phyloP scores from a whole-genome alignment of 1,140 invertebrate species.

The Physella acuta region DNA sequence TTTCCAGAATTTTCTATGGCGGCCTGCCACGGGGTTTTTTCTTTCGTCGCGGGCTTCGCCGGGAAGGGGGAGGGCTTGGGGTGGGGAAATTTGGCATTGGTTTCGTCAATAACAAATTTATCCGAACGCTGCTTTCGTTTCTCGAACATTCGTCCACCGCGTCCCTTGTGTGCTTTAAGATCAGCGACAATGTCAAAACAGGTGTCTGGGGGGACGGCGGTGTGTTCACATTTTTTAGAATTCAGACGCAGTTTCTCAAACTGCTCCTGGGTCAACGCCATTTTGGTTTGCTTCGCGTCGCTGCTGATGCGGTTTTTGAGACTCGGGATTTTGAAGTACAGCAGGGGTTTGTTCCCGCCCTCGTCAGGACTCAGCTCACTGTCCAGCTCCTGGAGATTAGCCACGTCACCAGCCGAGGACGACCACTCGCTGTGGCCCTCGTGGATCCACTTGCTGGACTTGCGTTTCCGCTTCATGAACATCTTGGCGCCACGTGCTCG shows the following conservation, averaged over 20 bases:
- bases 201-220: slow-evolving; percentile 36
- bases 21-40: slow-evolving; percentile 75
- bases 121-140: slow-evolving; percentile 82
- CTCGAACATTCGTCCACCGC: slow-evolving; percentile 81
- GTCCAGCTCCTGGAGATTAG: slow-evolving; percentile 40
- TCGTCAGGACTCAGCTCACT: slow-evolving; percentile 38
- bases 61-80: slow-evolving; percentile 47
- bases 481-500: slow-evolving; percentile 90
- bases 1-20: slow-evolving; percentile 68
- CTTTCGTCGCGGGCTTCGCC: slow-evolving; percentile 61
- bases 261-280: slow-evolving; percentile 44
- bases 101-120: slow-evolving; percentile 83
- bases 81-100: slow-evolving; percentile 47
- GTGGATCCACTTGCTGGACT: slow-evolving; percentile 91
- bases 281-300: slow-evolving; percentile 35
- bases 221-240: slow-evolving; percentile 40
- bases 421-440: slow-evolving; percentile 74
- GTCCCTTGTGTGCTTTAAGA: slow-evolving; percentile 45
- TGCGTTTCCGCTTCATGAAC: slow-evolving; percentile 91
- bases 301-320: slow-evolving; percentile 35
- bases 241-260: slow-evolving; percentile 41
- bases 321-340: slow-evolving; percentile 44
- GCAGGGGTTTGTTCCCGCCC: slow-evolving; percentile 39
- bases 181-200: slow-evolving; percentile 45
- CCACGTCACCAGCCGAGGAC: slow-evolving; percentile 36